Evolutionary conservation across 2,797 vertebrate genomes (phyloP), one percentile per base, ranked within the genome.

Genomic region (Ambastaia sidthimunki): DNA sequence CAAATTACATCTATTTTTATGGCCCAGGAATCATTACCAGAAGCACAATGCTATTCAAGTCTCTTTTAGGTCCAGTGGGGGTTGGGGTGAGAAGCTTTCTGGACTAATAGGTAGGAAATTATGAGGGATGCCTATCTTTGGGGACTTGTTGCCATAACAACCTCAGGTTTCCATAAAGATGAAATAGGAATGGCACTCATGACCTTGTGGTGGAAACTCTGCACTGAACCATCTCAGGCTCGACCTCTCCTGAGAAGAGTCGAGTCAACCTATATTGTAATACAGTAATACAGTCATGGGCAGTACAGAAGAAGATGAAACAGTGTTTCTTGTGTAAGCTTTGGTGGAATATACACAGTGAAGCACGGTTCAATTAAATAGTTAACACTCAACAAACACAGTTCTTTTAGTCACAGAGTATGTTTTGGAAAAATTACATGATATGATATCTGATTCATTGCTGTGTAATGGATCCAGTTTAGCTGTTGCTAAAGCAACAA

Each of bases 81-180:
- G 44, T n/a, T 19, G 4, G 13, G 7, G 57, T 15, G 37, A 25
- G 25, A 68, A 31, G 65, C 59, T 81, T 82, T 52, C 54, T 12
- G 19, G n/a, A 12, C 21, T 72, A 69, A 66, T 52, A 65, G 68
- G 23, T 55, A 76, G 62, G 59, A 80, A 70, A 82, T 52, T 2
- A 72, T 9, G 37, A 68, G 54, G 79, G 31, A 69, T 65, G 55
- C 68, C 57, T 47, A 34, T 65, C 71, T 67, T 71, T 65, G 25
- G 75, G 74, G 71, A 79, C 37, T 34, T 21, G 74, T 69, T 81
- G 67, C 71, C 68, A 79, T 85, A 83, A 69, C 71, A 68, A 83
- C 78, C n/a, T 3, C 54, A 59, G 37, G 23, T 48, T 57, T 65
- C 41, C 47, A 65, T 11, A 34, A 41, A 62, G 66, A 34, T 11